Evolutionary conservation across 1,140 invertebrate species (phyloP).

Genomic region (Drosophila eugracilis): DNA sequence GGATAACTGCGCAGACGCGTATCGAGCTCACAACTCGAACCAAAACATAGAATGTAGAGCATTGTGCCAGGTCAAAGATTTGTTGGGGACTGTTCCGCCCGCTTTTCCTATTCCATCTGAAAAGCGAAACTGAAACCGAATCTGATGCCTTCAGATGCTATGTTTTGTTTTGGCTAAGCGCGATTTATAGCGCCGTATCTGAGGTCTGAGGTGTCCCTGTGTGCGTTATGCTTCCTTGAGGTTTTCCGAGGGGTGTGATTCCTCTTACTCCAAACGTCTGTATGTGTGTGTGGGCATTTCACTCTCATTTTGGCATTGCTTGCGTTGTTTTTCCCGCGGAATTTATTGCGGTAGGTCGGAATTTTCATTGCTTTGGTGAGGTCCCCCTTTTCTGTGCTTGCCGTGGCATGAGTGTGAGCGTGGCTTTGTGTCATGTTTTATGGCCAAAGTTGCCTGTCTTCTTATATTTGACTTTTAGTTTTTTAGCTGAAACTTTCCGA

Average conservation of each 20-base stretch:
- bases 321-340: constrained; percentile 56
- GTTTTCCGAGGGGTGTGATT: constrained; percentile 34
- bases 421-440: constrained; percentile 46
- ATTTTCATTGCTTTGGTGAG: constrained; percentile 70
- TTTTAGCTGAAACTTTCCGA: constrained; percentile 31
- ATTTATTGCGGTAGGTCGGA: constrained; percentile 84
- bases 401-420: constrained; percentile 8
- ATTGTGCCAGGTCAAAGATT: constrained; percentile 82
- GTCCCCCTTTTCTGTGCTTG: constrained; percentile 8
- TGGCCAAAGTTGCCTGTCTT: constrained; percentile 43
- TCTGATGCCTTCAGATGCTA: constrained; percentile 53
- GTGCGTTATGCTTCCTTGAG: constrained; percentile 50
- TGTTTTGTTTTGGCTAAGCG: constrained; percentile 75
- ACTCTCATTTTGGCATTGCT: constrained; percentile 67
- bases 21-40: constrained; percentile 38
- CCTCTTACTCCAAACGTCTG: not conserved
- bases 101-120: constrained; percentile 22
- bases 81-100: constrained; percentile 16
- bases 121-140: constrained; percentile 30
- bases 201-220: constrained; percentile 38
- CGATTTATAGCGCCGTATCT: constrained; percentile 66
- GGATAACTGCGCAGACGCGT: constrained; percentile 41
- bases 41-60: constrained; percentile 80
- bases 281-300: constrained; percentile 52
- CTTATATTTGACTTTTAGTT: constrained; percentile 51